A percentile compares a stretch with the other conserved stretches of the same genome.
phyloP scores from a whole-genome alignment of 2,113 vertebrate genomes.

The Aleadryas rufinucha region DNA sequence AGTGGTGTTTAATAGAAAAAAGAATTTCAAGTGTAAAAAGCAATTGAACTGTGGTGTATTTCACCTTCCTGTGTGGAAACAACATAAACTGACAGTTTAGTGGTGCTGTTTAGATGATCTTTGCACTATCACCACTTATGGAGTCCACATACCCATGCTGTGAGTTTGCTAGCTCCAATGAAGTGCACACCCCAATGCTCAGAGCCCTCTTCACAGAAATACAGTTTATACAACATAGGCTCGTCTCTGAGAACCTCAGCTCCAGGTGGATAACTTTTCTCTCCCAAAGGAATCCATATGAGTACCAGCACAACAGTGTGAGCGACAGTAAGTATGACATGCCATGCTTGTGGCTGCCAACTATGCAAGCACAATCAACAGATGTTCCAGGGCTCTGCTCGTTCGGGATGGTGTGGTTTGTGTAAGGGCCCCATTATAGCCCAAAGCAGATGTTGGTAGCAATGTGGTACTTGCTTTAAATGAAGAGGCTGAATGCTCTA shows the following conservation, averaged over 20 bases:
- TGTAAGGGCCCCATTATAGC: not conserved
- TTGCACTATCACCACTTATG: not conserved
- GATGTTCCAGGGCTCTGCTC: not conserved
- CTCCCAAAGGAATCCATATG: not conserved
- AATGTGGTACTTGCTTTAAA: constrained; percentile 28
- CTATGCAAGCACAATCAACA: not conserved
- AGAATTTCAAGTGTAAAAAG: not conserved
- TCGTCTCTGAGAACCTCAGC: not conserved
- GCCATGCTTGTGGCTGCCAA: not conserved
- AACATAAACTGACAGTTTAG: not conserved
- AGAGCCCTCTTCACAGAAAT: not conserved
- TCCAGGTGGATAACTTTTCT: not conserved
- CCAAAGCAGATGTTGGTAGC: constrained; percentile 16
- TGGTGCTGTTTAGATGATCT: not conserved
- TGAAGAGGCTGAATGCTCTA: constrained; percentile 32
- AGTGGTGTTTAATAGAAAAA: not conserved
- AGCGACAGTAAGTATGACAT: not conserved
- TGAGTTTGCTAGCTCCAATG: not conserved
- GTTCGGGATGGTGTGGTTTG: not conserved
- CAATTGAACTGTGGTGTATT: not conserved
- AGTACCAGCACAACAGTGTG: not conserved
- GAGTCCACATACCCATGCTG: not conserved
- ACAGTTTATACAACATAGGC: not conserved
- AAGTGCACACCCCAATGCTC: not conserved
- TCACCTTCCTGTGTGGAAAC: not conserved